Conservation (phyloP, 2,113 vertebrate genomes). For the Lycocorax pyrrhopterus region DNA sequence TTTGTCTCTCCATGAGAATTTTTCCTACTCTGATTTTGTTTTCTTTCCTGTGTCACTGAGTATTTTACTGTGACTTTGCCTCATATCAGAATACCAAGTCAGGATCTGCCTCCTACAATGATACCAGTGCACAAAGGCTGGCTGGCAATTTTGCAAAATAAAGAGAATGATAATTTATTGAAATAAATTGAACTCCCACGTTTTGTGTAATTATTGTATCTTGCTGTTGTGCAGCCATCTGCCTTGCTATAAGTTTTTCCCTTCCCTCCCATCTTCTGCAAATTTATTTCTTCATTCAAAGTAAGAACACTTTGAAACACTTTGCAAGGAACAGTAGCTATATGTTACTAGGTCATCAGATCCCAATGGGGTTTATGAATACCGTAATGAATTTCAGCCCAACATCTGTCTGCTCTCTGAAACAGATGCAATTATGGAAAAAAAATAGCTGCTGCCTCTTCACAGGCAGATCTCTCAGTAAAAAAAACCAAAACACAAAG, state of each 20-base stretch:
- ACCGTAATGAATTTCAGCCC: constrained; percentile 53
- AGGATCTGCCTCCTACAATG: neutral
- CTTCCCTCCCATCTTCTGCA: neutral
- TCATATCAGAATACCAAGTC: neutral
- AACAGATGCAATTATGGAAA: constrained; percentile 43
- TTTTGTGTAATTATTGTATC: neutral
- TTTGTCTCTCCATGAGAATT: neutral
- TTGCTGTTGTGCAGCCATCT: neutral
- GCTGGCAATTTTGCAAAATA: neutral
- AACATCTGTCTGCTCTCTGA: constrained; percentile 56
- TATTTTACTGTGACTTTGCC: neutral
- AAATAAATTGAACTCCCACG: neutral
- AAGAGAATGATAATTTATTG: neutral
- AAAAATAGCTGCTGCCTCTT: constrained; percentile 41
- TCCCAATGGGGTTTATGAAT: constrained; percentile 33
- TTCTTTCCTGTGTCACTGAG: neutral
- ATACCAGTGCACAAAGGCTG: neutral
- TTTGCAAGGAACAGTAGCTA: constrained; percentile 25
- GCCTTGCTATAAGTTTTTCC: neutral
- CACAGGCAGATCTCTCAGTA: neutral
- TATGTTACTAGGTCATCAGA: constrained; percentile 54
- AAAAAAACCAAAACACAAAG: neutral
- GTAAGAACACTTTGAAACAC: neutral
- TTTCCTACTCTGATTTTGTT: neutral
- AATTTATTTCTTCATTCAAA: constrained; percentile 17